Conservation (phyloP, 2,888 invertebrate species). For the Meloe dianella region DNA sequence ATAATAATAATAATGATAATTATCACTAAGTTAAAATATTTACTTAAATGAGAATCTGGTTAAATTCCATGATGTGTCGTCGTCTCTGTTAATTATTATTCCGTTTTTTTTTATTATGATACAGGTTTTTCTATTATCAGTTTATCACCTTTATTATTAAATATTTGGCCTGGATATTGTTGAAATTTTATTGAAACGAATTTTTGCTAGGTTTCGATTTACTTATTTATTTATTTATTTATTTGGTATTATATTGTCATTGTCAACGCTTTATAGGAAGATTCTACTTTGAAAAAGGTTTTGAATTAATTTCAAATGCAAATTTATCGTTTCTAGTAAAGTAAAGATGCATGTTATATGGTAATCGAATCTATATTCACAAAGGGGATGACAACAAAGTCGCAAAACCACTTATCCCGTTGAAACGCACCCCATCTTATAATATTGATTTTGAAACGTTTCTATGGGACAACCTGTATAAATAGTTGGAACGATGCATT, state of each 20-base stretch:
- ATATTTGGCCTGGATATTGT: no score
- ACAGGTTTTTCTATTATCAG: neutral
- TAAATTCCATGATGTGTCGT: conserved; percentile 28
- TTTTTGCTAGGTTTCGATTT: no score
- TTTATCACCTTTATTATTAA: neutral
- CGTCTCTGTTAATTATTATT: neutral
- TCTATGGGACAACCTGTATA: neutral
- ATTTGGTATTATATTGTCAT: neutral
- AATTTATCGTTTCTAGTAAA: conserved; percentile 16
- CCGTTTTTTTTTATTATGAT: neutral
- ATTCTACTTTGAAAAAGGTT: neutral
- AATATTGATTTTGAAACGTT: neutral
- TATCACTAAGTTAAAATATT: conserved; percentile 20
- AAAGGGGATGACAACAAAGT: conserved; percentile 16
- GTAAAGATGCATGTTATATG: conserved; percentile 28
- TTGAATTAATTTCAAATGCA: conserved; percentile 22
- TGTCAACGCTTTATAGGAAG: neutral
- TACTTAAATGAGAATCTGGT: conserved; percentile 10
- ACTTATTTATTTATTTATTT: neutral
- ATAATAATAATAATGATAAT: no score
- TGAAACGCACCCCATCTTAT: no score
- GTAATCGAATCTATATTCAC: conserved; percentile 17
- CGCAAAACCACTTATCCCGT: no score
- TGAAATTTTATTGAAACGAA: no score
- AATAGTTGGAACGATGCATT: no score